phyloP scores from a whole-genome alignment of 2,113 vertebrate species.

The Bungarus multicinctus region DNA sequence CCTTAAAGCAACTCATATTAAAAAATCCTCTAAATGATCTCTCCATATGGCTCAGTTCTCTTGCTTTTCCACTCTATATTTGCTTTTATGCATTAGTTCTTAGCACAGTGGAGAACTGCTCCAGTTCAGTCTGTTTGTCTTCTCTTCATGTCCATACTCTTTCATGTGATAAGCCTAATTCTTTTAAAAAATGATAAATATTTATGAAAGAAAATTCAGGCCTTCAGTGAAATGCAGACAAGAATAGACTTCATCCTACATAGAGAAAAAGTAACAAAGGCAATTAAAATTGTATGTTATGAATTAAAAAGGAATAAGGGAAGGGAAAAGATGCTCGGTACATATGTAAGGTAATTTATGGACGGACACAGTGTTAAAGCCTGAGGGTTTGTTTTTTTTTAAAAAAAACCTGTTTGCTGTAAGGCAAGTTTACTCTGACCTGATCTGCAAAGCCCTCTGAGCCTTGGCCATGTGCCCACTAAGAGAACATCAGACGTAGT shows the following conservation, averaged over 20 bases:
- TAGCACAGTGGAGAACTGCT: not conserved
- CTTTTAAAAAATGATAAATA: conserved; percentile 30
- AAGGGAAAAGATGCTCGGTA: conserved; percentile 36
- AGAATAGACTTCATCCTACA: not conserved
- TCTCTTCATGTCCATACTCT: not conserved
- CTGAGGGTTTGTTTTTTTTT: not conserved
- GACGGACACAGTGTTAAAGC: conserved; percentile 39
- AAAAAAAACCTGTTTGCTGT: conserved; percentile 46
- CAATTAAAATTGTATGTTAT: conserved; percentile 39
- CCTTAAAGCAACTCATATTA: not conserved
- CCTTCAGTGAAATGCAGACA: not conserved
- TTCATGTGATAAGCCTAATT: not conserved
- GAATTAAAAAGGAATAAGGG: not conserved
- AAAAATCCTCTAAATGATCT: not conserved
- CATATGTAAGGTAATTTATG: conserved; percentile 57
- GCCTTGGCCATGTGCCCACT: conserved; percentile 63
- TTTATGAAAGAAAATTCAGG: conserved; percentile 34
- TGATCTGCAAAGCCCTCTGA: conserved; percentile 46
- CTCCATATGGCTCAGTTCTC: not conserved
- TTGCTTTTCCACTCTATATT: not conserved
- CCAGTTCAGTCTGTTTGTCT: not conserved
- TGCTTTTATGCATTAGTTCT: not conserved
- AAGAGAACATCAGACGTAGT: conserved; percentile 32
- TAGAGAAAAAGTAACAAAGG: not conserved
- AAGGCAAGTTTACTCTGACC: conserved; percentile 71